Conservation (phyloP, 2,113 vertebrate species). For the Aleadryas rufinucha region DNA sequence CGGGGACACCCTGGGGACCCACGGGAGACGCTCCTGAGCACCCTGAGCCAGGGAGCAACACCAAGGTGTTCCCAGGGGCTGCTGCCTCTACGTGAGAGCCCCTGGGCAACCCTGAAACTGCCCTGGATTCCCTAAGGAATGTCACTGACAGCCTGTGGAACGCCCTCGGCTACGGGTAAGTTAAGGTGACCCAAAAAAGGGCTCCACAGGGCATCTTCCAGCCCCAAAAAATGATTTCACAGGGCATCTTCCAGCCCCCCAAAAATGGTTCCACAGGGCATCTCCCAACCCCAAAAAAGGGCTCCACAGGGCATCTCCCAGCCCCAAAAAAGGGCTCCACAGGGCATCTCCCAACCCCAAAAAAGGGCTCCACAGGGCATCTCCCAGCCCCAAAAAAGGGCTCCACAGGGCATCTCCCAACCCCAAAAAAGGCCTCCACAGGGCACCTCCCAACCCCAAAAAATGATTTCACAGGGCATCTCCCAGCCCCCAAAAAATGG, state of each 20-base stretch:
- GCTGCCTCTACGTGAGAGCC: background rate
- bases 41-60: background rate
- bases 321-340: too few species aligned
- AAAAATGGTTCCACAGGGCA: background rate
- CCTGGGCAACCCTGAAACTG: background rate
- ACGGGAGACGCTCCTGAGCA: background rate
- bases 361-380: background rate
- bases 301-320: background rate
- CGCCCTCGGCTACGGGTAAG: background rate
- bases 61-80: background rate
- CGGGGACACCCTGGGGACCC: background rate
- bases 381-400: background rate
- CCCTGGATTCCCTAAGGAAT: background rate
- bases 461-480: background rate
- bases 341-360: too few species aligned
- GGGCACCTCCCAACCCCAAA: background rate
- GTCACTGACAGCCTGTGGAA: background rate
- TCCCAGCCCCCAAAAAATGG: background rate
- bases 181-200: rapidly evolving
- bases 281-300: background rate
- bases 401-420: background rate
- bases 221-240: background rate
- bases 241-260: background rate
- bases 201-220: background rate
- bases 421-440: too few species aligned